Percentiles rank a stretch among this genome's conserved stretches.
These are phyloP conservation scores for Pagetopsis macropterus DNA, from an alignment of 2,797 vertebrate genomes.

Conservation along the genomic window DNA sequence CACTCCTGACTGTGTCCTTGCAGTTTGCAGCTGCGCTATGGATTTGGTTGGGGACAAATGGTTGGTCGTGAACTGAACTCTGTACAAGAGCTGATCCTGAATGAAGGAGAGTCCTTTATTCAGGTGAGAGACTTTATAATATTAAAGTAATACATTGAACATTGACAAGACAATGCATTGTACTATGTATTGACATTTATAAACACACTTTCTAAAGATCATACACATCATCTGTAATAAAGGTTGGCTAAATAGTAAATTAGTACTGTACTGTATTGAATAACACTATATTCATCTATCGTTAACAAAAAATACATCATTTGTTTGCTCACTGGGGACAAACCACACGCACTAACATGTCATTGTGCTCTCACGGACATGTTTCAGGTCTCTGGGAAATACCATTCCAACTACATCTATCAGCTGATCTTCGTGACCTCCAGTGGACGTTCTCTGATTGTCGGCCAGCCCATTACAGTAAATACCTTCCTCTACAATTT, in stretches of 20 bases:
- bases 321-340: background rate
- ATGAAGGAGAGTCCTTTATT: conserved; percentile 36
- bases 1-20: conserved; percentile 1
- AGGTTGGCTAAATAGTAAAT: background rate
- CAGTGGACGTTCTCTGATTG: conserved; percentile 39
- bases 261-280: background rate
- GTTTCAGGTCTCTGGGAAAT: conserved; percentile 66
- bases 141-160: background rate
- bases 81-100: background rate
- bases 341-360: background rate
- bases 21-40: conserved; percentile 54
- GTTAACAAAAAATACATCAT: background rate
- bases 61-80: rapidly evolving
- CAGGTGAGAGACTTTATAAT: conserved; percentile 38
- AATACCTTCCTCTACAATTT: background rate
- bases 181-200: background rate
- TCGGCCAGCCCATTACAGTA: conserved; percentile 57
- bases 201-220: background rate
- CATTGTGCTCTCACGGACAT: background rate
- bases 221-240: too few relatives aligned
- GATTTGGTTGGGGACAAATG: background rate
- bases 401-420: conserved; percentile 36
- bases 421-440: conserved; percentile 56
- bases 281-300: background rate
- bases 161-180: background rate